Base-by-base conservation (phyloP, 2,113 vertebrate genomes). In the Upupa epops region DNA sequence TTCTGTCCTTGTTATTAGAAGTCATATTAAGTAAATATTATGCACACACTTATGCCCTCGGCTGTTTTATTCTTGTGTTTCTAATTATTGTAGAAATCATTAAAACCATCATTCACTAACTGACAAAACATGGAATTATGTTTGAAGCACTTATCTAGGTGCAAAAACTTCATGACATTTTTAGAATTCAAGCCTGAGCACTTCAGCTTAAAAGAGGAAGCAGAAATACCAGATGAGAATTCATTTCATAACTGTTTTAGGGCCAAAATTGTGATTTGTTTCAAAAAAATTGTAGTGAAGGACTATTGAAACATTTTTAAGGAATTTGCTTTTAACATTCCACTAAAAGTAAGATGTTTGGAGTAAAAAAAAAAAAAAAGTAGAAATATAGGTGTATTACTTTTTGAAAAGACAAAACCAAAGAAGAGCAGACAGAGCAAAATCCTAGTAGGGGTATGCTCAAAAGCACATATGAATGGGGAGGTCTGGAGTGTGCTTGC, bases 391-490 rank as follows among this genome's bases (percentile, higher is more conserved):
- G n/a, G 1, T 14, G 8, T 55, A 31, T 1, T 59, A 7, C 17
- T 90, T 83, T 85, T 55, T 56, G 32, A 83, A 90, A 92, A 29
- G 22, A 55, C n/a, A n/a, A n/a, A 24, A 63, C 19, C 16, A 31
- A 78, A 82, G 60, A 76, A 37, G 31, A 80, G 31, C 8, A 68
- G 52, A 36, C 22, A 55, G 17, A 31, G 52, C 52, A 88, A 74
- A 34, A 55, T 2, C 5, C 24, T 46, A 16, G 56, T 13, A 42
- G 25, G 20, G 48, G 7, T 48, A 46, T 12, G n/a, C 24, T 90
- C 42, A 65, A 82, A 83, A 69, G 19, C 21, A 59, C 31, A 21
- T 2, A 5, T 29, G 48, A 83, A 59, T 0, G 18, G 20, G 86
- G 11, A n/a, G n/a, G n/a, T n/a, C n/a, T 9, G 17, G 19, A 59